Percentiles rank a stretch among this genome's conserved stretches.
Evolutionary conservation across 2,113 vertebrate species (phyloP).

Genomic region (Hiodon tergisus): DNA sequence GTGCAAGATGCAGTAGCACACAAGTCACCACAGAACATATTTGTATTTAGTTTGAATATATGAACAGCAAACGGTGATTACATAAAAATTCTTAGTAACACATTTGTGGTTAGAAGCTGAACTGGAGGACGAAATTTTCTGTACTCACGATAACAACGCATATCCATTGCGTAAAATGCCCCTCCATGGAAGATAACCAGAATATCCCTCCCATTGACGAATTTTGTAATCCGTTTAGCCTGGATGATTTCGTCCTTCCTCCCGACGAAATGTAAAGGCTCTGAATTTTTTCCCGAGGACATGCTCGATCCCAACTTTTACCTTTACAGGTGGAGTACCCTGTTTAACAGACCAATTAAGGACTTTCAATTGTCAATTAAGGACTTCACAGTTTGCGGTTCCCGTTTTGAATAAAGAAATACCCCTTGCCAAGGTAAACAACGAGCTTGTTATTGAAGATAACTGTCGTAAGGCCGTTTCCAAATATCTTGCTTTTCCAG

Average conservation of each 20-base stretch:
- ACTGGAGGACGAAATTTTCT: neutral
- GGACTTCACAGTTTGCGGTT: too few relatives aligned
- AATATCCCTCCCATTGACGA: slow-evolving; percentile 71
- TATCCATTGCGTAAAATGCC: slow-evolving; percentile 79
- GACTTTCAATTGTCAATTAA: too few relatives aligned
- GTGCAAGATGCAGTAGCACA: too few relatives aligned
- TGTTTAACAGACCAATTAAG: neutral
- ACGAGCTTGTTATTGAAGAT: too few relatives aligned
- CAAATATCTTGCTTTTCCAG: too few relatives aligned
- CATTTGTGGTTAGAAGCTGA: neutral
- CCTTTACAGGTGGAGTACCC: neutral
- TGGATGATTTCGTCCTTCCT: slow-evolving; percentile 74
- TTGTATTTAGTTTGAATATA: too few relatives aligned
- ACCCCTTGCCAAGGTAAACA: too few relatives aligned
- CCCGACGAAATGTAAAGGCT: slow-evolving; percentile 61
- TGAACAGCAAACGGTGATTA: neutral
- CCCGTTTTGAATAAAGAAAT: too few relatives aligned
- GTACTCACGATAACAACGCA: slow-evolving; percentile 87
- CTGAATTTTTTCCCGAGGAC: slow-evolving; percentile 40
- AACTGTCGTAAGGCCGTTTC: too few relatives aligned
- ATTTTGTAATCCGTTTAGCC: slow-evolving; percentile 58
- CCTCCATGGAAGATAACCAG: slow-evolving; percentile 74
- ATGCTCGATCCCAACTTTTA: neutral
- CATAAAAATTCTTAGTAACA: neutral
- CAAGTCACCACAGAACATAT: too few relatives aligned